phyloP scores from a whole-genome alignment of 2,113 vertebrate genomes.

The Narcine bancroftii region DNA sequence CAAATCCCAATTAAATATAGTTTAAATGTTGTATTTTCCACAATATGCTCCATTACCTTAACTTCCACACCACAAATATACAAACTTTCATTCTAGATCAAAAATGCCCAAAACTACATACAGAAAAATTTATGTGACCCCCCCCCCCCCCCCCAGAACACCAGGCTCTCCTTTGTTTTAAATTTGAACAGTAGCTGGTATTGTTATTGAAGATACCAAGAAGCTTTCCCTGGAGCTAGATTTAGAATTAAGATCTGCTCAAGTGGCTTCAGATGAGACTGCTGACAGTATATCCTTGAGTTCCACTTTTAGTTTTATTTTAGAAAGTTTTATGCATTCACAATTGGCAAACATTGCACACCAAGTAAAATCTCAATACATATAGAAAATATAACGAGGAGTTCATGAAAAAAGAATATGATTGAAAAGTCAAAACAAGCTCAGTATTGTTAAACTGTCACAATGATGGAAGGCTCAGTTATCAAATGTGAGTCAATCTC shows the following conservation, averaged over 20 bases:
- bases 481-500: conserved; percentile 34
- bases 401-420: conserved; percentile 37
- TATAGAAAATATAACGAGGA: conserved; percentile 33
- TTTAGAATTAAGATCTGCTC: background rate
- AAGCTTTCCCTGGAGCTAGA: background rate
- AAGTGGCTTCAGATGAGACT: background rate
- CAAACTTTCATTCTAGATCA: background rate
- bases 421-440: conserved; percentile 38
- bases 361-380: conserved; percentile 15
- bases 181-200: background rate
- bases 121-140: background rate
- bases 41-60: background rate
- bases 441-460: conserved; percentile 37
- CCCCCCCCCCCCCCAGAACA: no score
- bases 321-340: conserved; percentile 18
- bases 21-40: background rate
- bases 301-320: conserved; percentile 16
- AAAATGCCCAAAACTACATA: background rate
- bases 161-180: background rate
- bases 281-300: background rate
- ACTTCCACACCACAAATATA: background rate
- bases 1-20: background rate
- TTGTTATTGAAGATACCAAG: background rate
- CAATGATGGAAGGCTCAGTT: conserved; percentile 35
- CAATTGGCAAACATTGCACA: background rate